phyloP scores from a whole-genome alignment of 1,140 invertebrate genomes.

The Magallana gigas region DNA sequence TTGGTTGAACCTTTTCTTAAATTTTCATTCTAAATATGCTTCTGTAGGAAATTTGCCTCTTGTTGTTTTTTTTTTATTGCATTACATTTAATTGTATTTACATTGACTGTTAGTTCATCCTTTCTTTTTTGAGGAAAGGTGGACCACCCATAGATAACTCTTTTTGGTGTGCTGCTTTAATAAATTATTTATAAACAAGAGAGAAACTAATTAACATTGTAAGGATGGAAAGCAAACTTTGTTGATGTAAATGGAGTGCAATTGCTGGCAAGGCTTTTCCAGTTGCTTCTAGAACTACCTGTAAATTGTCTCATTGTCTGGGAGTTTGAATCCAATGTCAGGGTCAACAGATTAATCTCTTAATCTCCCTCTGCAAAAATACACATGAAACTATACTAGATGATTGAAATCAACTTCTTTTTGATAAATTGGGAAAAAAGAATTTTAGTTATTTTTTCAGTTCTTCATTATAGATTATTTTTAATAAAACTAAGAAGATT shows the following conservation, averaged over 20 bases:
- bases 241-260: constrained; percentile 29
- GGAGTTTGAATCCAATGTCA: not conserved
- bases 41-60: too few relatives aligned
- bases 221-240: constrained; percentile 35
- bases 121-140: not conserved
- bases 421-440: too few relatives aligned
- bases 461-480: too few relatives aligned
- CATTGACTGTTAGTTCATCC: not conserved
- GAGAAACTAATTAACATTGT: constrained; percentile 31
- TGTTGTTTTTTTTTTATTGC: not conserved
- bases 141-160: constrained; percentile 27
- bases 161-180: constrained; percentile 31
- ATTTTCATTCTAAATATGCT: too few relatives aligned
- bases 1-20: too few relatives aligned
- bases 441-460: too few relatives aligned
- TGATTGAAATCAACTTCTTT: too few relatives aligned
- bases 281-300: constrained; percentile 11
- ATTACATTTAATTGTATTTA: constrained; percentile 20
- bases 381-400: not conserved
- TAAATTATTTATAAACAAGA: constrained; percentile 39
- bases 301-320: constrained; percentile 19
- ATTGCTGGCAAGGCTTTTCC: constrained; percentile 14
- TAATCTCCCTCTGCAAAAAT: not conserved
- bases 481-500: too few relatives aligned
- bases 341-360: not conserved